Conservation (phyloP, 37 sponge, comb jelly and placozoan species). For the Crambe crambe region DNA sequence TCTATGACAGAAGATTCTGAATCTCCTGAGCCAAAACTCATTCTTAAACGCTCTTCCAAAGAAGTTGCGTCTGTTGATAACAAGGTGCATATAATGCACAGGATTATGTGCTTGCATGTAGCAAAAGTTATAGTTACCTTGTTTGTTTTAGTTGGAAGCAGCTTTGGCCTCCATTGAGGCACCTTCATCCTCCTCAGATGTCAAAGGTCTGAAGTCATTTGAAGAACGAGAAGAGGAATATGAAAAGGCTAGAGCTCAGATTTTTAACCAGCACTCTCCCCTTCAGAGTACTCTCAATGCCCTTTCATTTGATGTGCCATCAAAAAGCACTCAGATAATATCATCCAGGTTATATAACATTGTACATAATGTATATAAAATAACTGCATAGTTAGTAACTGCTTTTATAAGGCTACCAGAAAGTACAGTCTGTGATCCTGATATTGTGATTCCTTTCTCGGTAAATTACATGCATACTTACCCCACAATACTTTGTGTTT, state of each 20-base stretch:
- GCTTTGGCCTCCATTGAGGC: background rate
- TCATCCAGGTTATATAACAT: background rate
- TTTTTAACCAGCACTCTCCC: constrained; percentile 68
- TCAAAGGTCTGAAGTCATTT: constrained; percentile 45
- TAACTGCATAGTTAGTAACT: no score
- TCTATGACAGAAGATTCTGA: constrained; percentile 47
- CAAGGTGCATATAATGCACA: background rate
- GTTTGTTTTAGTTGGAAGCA: constrained; percentile 21
- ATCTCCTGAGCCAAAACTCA: constrained; percentile 60
- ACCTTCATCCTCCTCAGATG: constrained; percentile 14
- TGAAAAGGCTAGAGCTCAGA: constrained; percentile 80
- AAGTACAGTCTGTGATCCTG: no score
- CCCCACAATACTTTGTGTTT: no score
- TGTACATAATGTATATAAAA: no score
- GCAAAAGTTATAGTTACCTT: no score
- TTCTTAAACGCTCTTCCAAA: constrained; percentile 49
- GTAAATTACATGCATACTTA: no score
- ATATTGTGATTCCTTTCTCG: no score
- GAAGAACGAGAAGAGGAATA: constrained; percentile 87
- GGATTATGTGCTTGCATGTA: no score
- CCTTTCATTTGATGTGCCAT: constrained; percentile 23
- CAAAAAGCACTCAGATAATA: background rate
- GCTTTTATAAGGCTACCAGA: no score
- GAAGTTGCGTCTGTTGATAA: constrained; percentile 16
- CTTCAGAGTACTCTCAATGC: background rate